Percentiles rank a stretch among this genome's conserved stretches.
Conservation (phyloP, 1,140 invertebrate genomes). For the Helicoverpa zea region DNA sequence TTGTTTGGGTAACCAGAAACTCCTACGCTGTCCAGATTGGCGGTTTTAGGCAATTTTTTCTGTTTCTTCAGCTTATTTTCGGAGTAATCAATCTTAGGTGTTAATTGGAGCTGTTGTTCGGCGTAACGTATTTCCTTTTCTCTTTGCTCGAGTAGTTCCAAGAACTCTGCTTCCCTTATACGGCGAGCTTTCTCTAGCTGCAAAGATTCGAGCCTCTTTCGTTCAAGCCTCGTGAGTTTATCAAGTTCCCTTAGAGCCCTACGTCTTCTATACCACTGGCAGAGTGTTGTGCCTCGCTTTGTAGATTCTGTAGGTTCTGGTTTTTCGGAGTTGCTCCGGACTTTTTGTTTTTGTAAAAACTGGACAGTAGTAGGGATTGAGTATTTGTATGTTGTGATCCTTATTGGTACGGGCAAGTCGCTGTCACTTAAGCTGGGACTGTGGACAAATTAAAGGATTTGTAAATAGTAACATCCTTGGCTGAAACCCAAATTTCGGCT, state of each 20-base stretch:
- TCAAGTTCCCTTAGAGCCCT: constrained; percentile 53
- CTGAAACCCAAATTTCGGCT: too few relatives aligned
- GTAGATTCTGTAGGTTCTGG: not conserved
- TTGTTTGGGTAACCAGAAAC: too few relatives aligned
- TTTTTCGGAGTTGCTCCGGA: not conserved
- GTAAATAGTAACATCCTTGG: too few relatives aligned
- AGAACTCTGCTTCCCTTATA: not conserved
- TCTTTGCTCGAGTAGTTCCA: not conserved
- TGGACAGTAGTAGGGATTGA: constrained; percentile 36
- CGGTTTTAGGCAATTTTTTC: not conserved
- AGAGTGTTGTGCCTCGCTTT: constrained; percentile 40
- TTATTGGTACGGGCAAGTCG: not conserved
- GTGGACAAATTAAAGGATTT: not conserved
- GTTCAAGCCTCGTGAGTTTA: constrained; percentile 7
- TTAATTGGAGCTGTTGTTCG: not conserved
- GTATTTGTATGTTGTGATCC: not conserved
- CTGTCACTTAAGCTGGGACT: not conserved
- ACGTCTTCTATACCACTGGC: constrained; percentile 59
- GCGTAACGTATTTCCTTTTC: constrained; percentile 1
- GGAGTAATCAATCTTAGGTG: not conserved
- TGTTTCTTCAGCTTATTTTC: not conserved
- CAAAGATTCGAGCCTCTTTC: not conserved
- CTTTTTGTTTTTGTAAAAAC: constrained; percentile 23
- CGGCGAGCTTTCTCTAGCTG: not conserved
- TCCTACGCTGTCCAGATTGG: too few relatives aligned